These are phyloP conservation scores for Caenorhabditis drosophilae DNA, from an alignment of 2,888 invertebrate genomes.

Conservation along the genomic window DNA sequence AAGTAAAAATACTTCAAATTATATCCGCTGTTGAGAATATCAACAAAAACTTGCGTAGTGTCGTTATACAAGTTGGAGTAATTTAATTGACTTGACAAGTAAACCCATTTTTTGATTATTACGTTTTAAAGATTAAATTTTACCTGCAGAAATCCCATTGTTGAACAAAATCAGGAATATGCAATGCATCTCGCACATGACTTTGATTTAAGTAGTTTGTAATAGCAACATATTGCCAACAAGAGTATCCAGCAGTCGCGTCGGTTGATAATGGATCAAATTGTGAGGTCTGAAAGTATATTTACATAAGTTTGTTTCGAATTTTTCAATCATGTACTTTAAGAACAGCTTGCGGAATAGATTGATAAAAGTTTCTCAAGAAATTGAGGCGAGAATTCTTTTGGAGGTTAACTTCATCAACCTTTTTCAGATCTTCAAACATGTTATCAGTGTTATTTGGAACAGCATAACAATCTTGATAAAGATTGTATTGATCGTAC, in stretches of 20 bases:
- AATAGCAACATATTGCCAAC: constrained; percentile 49
- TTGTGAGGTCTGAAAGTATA: constrained; percentile 18
- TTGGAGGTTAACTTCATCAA: no score
- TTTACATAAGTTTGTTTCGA: background rate
- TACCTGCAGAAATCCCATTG: constrained; percentile 53
- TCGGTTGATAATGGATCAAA: constrained; percentile 61
- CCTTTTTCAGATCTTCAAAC: no score
- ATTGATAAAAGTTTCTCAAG: constrained; percentile 12
- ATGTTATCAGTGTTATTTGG: constrained; percentile 11
- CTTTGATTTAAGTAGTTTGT: constrained; percentile 46
- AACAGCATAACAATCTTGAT: constrained; percentile 58
- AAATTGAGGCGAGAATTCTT: constrained; percentile 13
- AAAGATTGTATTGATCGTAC: constrained; percentile 61
- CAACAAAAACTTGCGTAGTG: constrained; percentile 50
- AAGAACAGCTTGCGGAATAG: constrained; percentile 23
- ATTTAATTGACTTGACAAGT: constrained; percentile 22
- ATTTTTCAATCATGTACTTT: background rate
- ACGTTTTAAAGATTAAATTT: background rate
- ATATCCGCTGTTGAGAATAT: constrained; percentile 43
- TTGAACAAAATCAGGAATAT: constrained; percentile 58
- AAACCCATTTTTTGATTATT: background rate
- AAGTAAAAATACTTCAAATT: constrained; percentile 25
- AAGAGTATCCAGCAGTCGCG: constrained; percentile 58
- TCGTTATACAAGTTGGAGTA: constrained; percentile 52
- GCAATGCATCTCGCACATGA: constrained; percentile 59